Percentiles rank a stretch among this genome's conserved stretches.
phyloP scores from a whole-genome alignment of 2,888 invertebrate genomes.

The Cephus nigrinus region DNA sequence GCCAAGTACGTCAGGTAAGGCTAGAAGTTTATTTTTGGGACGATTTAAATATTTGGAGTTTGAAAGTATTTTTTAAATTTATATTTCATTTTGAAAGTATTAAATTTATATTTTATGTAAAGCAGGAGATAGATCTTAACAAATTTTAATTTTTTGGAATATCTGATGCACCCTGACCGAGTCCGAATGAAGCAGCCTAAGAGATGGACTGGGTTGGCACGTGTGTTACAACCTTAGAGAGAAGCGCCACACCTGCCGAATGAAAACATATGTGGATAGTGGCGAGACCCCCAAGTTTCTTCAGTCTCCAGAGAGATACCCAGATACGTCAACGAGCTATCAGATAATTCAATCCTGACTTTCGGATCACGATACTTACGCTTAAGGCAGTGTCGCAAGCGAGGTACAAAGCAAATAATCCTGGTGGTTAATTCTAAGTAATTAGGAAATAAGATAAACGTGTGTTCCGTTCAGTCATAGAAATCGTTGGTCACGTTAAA shows the following conservation, averaged over 20 bases:
- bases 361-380: constrained; percentile 36
- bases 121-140: too few relatives aligned
- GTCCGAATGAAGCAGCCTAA: too few relatives aligned
- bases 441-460: constrained; percentile 66
- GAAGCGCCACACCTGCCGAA: too few relatives aligned
- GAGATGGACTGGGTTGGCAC: too few relatives aligned
- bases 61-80: too few relatives aligned
- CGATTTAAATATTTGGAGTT: background rate
- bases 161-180: too few relatives aligned
- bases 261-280: too few relatives aligned
- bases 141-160: too few relatives aligned
- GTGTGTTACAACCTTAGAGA: too few relatives aligned
- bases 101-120: too few relatives aligned
- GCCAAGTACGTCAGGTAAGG: constrained; percentile 74
- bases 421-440: constrained; percentile 36
- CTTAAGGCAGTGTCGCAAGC: constrained; percentile 36
- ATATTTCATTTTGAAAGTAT: too few relatives aligned
- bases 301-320: background rate
- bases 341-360: constrained; percentile 55
- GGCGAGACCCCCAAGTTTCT: too few relatives aligned
- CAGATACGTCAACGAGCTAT: constrained; percentile 51
- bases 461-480: constrained; percentile 78
- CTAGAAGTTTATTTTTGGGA: background rate
- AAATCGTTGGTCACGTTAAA: constrained; percentile 72
- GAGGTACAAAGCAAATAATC: constrained; percentile 28